phyloP scores from a whole-genome alignment of 2,888 invertebrate genomes.

The Chironomus tentans region DNA sequence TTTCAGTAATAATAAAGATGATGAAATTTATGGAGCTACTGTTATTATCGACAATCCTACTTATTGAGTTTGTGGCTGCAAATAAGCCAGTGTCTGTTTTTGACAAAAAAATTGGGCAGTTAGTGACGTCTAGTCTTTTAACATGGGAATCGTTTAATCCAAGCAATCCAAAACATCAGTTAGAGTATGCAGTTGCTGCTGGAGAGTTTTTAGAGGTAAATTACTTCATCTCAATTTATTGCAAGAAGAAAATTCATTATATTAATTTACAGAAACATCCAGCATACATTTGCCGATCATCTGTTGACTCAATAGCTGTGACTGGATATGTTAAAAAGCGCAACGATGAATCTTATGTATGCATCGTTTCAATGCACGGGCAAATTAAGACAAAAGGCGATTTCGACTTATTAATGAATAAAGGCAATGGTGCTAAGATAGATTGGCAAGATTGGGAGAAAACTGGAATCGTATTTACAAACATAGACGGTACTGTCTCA shows the following conservation, averaged over 20 bases:
- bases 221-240: background rate
- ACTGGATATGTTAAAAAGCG: constrained; percentile 49
- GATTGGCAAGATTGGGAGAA: constrained; percentile 69
- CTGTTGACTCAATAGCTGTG: constrained; percentile 62
- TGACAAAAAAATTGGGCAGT: constrained; percentile 49
- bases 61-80: background rate
- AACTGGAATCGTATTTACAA: background rate
- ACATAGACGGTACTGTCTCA: constrained; percentile 37
- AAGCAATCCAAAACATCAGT: constrained; percentile 42
- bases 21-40: constrained; percentile 6
- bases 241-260: background rate
- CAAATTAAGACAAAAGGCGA: constrained; percentile 49
- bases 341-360: constrained; percentile 46
- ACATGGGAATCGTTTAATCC: constrained; percentile 55
- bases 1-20: background rate
- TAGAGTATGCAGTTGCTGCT: constrained; percentile 60
- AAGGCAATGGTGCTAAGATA: constrained; percentile 65
- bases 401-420: constrained; percentile 68
- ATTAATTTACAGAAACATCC: background rate
- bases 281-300: constrained; percentile 66
- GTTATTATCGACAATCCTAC: background rate
- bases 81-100: constrained; percentile 27
- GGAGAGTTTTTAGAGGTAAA: constrained; percentile 41
- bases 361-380: constrained; percentile 54
- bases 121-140: constrained; percentile 70